These are phyloP conservation scores for Formica aserva DNA, from an alignment of 2,888 invertebrate genomes.

Conservation along the genomic window DNA sequence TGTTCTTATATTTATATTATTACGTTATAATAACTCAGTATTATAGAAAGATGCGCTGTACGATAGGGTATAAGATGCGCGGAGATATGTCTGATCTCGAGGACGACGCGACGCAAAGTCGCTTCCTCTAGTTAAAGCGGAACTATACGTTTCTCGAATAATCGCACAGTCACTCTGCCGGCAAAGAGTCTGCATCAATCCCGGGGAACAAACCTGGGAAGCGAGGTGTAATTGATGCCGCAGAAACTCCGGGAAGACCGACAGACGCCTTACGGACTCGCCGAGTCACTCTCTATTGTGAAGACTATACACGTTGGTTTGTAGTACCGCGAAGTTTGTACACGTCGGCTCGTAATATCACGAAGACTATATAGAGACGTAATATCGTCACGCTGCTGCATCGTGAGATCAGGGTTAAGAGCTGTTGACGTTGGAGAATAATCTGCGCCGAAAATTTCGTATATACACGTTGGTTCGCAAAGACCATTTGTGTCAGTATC, in stretches of 20 bases:
- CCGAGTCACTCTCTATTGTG: slow-evolving; percentile 33
- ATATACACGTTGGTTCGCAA: background rate
- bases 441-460: slow-evolving; percentile 30
- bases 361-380: background rate
- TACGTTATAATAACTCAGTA: background rate
- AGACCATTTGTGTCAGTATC: background rate
- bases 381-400: slow-evolving; percentile 2
- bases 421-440: slow-evolving; percentile 7
- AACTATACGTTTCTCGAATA: slow-evolving; percentile 26
- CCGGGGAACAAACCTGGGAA: slow-evolving; percentile 17
- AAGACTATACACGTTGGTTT: background rate
- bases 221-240: slow-evolving; percentile 38
- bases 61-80: background rate
- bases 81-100: slow-evolving; percentile 2
- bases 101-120: background rate
- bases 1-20: background rate
- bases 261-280: slow-evolving; percentile 22
- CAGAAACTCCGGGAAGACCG: background rate
- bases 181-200: slow-evolving; percentile 32
- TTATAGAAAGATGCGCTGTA: slow-evolving; percentile 22
- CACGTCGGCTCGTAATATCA: slow-evolving; percentile 27
- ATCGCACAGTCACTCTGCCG: slow-evolving; percentile 32
- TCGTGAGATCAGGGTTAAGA: slow-evolving; percentile 19
- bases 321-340: slow-evolving; percentile 31
- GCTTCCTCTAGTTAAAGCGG: slow-evolving; percentile 30